Base-by-base conservation (phyloP, 2,113 vertebrate genomes). In the Xenotilapia longispinis region DNA sequence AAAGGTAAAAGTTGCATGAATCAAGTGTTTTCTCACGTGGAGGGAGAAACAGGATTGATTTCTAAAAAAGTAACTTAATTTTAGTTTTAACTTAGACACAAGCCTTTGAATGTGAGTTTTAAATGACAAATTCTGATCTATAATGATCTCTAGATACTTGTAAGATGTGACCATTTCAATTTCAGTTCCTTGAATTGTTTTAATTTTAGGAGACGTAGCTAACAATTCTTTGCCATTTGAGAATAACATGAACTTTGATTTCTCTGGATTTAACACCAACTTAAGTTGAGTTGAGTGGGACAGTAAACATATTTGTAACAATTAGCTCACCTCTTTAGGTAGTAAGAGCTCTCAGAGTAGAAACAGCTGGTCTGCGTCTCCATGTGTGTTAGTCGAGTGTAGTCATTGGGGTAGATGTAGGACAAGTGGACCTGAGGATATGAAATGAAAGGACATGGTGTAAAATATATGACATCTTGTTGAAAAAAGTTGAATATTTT, bases 311-410 rank as follows among this genome's bases (percentile, higher is more conserved):
- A 15, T 82, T 45, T 14, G 2, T 9, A 7, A 70, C 51, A 26
- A 54, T 87, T 21, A 21, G 28, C 88, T 91, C 87, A 99, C 98
- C 95, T 97, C 81, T 97, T 94, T 36, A 96, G 89, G 90, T 96
- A 96, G 83, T 94, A 95, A 0, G 95, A 82, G n/a, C 90, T 97
- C 85, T 97, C 70, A 10, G 95, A 96, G 92, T 99, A 99, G 94
- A 99, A 98, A 91, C 99, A 99, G 80, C 96, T 98, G 91, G 97
- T 97, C 11, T 97, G 96, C 12, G 93, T 95, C 88, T 99, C 98
- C 98, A 99, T 98, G 95, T 99, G 98, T 65, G 97, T 98, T 83
- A 99, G 97, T 8, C 98, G 96, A 17, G 97, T 99, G 86, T 97
- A 98, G 94, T 99, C 99, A 54, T 98, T 99, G 4, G 99, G 99